Conservation (phyloP, 2,888 invertebrate genomes). For the Coelopa pilipes region DNA sequence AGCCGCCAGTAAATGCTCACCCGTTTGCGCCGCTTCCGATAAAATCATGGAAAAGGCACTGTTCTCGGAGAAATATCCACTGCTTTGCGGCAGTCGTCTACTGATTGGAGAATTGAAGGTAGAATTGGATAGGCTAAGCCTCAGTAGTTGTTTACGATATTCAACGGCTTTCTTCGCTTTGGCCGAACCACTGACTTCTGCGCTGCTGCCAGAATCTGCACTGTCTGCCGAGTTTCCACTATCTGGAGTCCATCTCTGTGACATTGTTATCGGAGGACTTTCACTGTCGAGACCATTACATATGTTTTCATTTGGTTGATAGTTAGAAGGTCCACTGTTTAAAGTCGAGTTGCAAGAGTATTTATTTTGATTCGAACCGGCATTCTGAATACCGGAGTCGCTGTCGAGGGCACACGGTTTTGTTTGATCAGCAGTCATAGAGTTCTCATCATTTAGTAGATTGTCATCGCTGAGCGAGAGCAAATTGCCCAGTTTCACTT, state of each 20-base stretch:
- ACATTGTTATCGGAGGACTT: slow-evolving; percentile 42
- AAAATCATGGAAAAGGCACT: slow-evolving; percentile 44
- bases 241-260: slow-evolving; percentile 35
- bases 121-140: slow-evolving; percentile 52
- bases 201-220: slow-evolving; percentile 72
- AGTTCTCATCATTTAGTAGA: slow-evolving; percentile 30
- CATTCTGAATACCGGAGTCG: background rate
- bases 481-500: slow-evolving; percentile 47
- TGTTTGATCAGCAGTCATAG: too few species aligned
- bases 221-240: slow-evolving; percentile 43
- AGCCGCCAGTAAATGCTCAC: slow-evolving; percentile 45
- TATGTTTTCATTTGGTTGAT: background rate
- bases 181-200: slow-evolving; percentile 73
- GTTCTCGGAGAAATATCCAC: slow-evolving; percentile 23
- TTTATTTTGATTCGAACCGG: background rate
- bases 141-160: slow-evolving; percentile 50
- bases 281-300: slow-evolving; percentile 40
- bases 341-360: background rate
- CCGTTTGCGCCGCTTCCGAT: slow-evolving; percentile 45
- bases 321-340: slow-evolving; percentile 1
- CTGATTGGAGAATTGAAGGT: slow-evolving; percentile 48
- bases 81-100: slow-evolving; percentile 21
- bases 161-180: slow-evolving; percentile 60
- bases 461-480: slow-evolving; percentile 46
- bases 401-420: background rate